Percentiles rank a stretch among this genome's conserved stretches.
Evolutionary conservation across 2,888 invertebrate species (phyloP).

Genomic region (Agrotis puta): DNA sequence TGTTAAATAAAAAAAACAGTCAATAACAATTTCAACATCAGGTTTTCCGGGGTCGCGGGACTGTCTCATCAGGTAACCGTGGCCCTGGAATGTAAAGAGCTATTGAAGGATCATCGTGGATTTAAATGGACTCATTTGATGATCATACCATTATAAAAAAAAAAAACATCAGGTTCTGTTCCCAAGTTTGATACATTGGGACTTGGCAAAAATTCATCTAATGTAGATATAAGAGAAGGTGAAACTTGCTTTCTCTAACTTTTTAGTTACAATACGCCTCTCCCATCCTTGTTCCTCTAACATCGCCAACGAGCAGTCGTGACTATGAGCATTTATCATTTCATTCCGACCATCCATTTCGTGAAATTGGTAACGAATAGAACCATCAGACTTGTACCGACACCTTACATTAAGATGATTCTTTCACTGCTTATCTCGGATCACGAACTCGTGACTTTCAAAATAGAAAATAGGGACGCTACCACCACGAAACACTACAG

Average conservation of each 20-base stretch:
- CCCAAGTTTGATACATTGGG: too few species aligned
- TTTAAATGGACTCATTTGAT: too few species aligned
- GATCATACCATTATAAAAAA: too few species aligned
- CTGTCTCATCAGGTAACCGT: too few species aligned
- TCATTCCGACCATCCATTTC: constrained; percentile 20
- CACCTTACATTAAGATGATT: constrained; percentile 45
- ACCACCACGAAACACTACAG: neutral
- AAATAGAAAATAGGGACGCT: constrained; percentile 69
- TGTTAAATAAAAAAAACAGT: too few species aligned
- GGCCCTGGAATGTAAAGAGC: too few species aligned
- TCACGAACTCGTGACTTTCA: constrained; percentile 81
- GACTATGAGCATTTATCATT: constrained; percentile 33
- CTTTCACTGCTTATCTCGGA: constrained; percentile 66
- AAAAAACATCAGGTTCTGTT: too few species aligned
- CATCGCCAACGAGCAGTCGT: constrained; percentile 17
- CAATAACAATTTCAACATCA: too few species aligned
- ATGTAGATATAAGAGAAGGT: neutral
- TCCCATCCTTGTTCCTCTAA: neutral
- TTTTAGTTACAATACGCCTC: neutral
- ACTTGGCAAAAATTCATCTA: too few species aligned
- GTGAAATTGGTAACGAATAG: constrained; percentile 45
- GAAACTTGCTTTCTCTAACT: neutral
- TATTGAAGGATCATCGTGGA: too few species aligned
- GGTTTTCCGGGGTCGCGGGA: too few species aligned
- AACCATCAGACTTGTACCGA: constrained; percentile 27